Evolutionary conservation across 1,140 invertebrate species (phyloP).

Genomic region (Drosophila subobscura): DNA sequence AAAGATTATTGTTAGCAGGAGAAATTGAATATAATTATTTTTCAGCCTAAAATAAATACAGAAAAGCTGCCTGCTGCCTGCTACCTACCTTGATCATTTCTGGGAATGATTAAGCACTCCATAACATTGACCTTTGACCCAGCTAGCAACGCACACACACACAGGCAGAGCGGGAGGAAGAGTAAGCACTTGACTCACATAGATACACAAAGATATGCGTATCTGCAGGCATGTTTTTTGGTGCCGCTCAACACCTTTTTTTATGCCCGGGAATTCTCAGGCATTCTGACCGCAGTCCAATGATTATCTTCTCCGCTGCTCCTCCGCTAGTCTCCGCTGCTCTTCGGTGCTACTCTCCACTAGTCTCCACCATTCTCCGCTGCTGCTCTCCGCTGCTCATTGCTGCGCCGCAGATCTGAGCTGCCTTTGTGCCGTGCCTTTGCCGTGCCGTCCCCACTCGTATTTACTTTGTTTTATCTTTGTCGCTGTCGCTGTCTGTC

Average conservation of each 20-base stretch:
- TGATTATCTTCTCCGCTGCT: constrained; percentile 25
- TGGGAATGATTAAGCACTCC: neutral
- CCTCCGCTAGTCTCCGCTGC: neutral
- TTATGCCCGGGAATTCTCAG: constrained; percentile 39
- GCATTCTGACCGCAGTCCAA: constrained; percentile 48
- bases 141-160: constrained; percentile 27
- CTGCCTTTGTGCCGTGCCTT: neutral
- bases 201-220: constrained; percentile 21
- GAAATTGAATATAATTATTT: constrained; percentile 2
- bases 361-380: neutral
- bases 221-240: constrained; percentile 41
- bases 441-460: constrained; percentile 11
- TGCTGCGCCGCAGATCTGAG: neutral
- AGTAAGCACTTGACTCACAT: constrained; percentile 23
- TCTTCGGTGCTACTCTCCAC: neutral
- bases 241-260: constrained; percentile 59
- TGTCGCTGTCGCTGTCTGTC: constrained; percentile 25
- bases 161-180: neutral
- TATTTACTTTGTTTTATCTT: constrained; percentile 47
- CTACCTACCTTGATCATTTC: constrained; percentile 10
- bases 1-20: constrained; percentile 24
- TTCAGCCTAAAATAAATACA: too few relatives aligned
- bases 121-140: constrained; percentile 68
- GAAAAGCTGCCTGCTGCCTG: neutral
- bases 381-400: constrained; percentile 3